These are phyloP conservation scores for Oxyura jamaicensis DNA, from an alignment of 2,113 vertebrate species.

Conservation along the genomic window DNA sequence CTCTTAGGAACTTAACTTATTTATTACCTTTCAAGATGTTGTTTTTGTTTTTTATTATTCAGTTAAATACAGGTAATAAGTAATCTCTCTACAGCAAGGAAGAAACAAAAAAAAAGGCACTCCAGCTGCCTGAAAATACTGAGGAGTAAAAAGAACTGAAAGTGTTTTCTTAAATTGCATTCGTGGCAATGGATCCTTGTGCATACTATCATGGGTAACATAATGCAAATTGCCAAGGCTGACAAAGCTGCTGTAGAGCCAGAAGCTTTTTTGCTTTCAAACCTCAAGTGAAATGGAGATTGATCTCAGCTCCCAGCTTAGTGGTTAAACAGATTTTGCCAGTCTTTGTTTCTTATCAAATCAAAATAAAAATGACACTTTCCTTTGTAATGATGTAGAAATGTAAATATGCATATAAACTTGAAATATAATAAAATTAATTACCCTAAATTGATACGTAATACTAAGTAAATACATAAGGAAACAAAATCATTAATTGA, in stretches of 20 bases:
- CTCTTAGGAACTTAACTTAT: background rate
- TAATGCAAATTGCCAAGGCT: constrained; percentile 48
- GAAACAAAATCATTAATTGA: constrained; percentile 39
- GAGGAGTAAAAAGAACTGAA: constrained; percentile 29
- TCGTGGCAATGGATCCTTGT: constrained; percentile 25
- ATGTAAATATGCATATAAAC: background rate
- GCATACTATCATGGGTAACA: constrained; percentile 32
- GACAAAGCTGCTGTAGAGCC: constrained; percentile 49
- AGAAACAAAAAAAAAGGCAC: background rate
- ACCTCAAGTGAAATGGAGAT: constrained; percentile 26
- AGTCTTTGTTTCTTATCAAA: constrained; percentile 21
- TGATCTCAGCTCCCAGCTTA: constrained; percentile 1
- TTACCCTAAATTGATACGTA: constrained; percentile 24
- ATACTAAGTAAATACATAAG: constrained; percentile 26
- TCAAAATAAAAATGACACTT: background rate
- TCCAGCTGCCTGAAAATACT: constrained; percentile 1
- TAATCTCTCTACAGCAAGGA: background rate
- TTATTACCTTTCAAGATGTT: background rate
- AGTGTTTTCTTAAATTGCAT: constrained; percentile 33
- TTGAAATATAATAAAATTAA: constrained; percentile 22
- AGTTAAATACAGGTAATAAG: constrained; percentile 25
- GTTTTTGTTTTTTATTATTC: background rate
- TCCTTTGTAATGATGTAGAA: constrained; percentile 15
- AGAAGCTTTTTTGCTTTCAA: constrained; percentile 29
- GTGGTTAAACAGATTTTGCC: constrained; percentile 31